A percentile compares a stretch with the other conserved stretches of the same genome.
Conservation (phyloP, 1,140 invertebrate species). For the Eriocheir sinensis region DNA sequence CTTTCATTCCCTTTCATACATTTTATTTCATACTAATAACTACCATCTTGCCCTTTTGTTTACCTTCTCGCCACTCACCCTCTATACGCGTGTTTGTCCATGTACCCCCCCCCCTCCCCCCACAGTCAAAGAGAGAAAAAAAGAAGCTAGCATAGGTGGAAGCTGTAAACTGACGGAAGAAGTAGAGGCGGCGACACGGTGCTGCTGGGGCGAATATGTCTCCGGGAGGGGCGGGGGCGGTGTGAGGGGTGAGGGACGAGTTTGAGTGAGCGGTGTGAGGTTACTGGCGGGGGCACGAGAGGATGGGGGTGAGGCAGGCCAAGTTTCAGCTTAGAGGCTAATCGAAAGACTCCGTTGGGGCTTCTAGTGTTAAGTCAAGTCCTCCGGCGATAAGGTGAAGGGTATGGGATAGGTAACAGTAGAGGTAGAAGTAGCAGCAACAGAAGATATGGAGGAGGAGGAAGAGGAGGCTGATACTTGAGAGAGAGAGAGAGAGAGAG, state of each 20-base stretch:
- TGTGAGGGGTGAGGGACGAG: slow-evolving; percentile 14
- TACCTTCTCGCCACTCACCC: too few species aligned
- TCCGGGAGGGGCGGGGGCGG: background rate
- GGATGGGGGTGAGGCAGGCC: background rate
- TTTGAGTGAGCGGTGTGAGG: background rate
- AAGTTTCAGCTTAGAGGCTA: background rate
- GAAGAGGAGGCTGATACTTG: too few species aligned
- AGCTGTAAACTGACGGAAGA: background rate
- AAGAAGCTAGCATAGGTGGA: background rate
- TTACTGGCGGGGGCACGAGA: background rate
- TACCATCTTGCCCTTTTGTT: too few species aligned
- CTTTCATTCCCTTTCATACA: too few species aligned
- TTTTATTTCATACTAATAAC: too few species aligned
- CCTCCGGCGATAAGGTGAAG: background rate
- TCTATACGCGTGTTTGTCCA: background rate
- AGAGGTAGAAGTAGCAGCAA: background rate
- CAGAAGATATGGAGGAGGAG: background rate
- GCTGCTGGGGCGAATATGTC: background rate
- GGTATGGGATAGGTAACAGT: background rate
- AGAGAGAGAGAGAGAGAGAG: background rate
- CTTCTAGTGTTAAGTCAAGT: background rate
- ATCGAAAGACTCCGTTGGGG: background rate
- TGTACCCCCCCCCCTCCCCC: too few species aligned
- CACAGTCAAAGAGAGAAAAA: too few species aligned
- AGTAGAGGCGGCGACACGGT: background rate